Conservation (phyloP, 1,140 invertebrate species). For the Planococcus citri region DNA sequence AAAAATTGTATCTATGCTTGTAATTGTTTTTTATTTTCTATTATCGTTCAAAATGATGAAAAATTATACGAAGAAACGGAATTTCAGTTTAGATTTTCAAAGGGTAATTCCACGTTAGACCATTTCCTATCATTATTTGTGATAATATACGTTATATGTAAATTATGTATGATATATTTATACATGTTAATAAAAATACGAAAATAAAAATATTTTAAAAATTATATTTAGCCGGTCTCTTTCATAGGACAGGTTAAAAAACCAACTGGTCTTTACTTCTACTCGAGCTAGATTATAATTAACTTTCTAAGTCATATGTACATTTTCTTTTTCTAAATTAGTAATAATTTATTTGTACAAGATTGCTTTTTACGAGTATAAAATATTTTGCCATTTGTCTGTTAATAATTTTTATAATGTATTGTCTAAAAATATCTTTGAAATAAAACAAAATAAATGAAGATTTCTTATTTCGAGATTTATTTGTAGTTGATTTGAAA, state of each 20-base stretch:
- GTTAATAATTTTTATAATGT: slow-evolving; percentile 21
- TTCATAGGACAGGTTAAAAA: slow-evolving; percentile 15
- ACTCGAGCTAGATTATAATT: slow-evolving; percentile 20
- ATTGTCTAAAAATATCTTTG: slow-evolving; percentile 20
- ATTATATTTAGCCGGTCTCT: slow-evolving; percentile 14
- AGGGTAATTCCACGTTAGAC: slow-evolving; percentile 19
- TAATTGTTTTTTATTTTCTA: background rate
- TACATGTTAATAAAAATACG: slow-evolving; percentile 16
- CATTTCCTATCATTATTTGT: slow-evolving; percentile 18
- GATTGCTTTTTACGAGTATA: slow-evolving; percentile 14
- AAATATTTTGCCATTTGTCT: slow-evolving; percentile 20
- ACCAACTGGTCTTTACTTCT: slow-evolving; percentile 19
- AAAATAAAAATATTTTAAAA: slow-evolving; percentile 13
- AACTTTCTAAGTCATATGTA: slow-evolving; percentile 20
- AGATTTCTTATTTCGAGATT: slow-evolving; percentile 6
- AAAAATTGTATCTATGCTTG: background rate
- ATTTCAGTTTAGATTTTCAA: slow-evolving; percentile 13
- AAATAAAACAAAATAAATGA: slow-evolving; percentile 15
- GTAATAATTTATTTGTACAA: slow-evolving; percentile 19
- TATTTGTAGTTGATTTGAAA: too few species aligned
- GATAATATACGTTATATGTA: slow-evolving; percentile 20
- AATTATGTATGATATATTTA: slow-evolving; percentile 19
- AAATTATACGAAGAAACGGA: background rate
- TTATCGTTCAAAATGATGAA: background rate
- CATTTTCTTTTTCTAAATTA: slow-evolving; percentile 21